phyloP scores from a whole-genome alignment of 2,888 invertebrate genomes.

The Phalangium opilio region DNA sequence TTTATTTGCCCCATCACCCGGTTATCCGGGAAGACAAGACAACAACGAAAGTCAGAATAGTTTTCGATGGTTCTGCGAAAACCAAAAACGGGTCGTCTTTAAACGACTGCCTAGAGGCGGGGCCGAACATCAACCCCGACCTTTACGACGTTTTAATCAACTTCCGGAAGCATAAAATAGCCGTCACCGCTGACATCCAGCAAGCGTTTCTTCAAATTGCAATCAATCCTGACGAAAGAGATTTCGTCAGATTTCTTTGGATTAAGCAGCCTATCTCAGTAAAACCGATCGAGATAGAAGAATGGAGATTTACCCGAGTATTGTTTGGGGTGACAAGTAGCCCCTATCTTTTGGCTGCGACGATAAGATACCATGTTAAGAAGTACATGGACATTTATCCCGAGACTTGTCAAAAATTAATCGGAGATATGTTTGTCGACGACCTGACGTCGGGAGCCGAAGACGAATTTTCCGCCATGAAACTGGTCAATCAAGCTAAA shows the following conservation, averaged over 20 bases:
- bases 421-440: too few species aligned
- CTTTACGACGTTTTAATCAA: not conserved
- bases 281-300: too few species aligned
- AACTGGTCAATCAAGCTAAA: too few species aligned
- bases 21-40: conserved; percentile 1
- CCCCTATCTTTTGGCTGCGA: too few species aligned
- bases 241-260: conserved; percentile 2
- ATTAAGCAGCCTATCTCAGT: too few species aligned
- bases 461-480: too few species aligned
- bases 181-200: conserved; percentile 4
- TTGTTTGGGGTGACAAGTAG: too few species aligned
- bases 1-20: conserved; percentile 6
- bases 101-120: conserved; percentile 5
- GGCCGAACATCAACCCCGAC: conserved; percentile 4
- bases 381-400: too few species aligned
- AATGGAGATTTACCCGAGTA: too few species aligned
- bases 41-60: conserved; percentile 4
- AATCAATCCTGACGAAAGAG: not conserved
- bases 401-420: too few species aligned
- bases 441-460: too few species aligned
- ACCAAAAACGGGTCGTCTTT: not conserved
- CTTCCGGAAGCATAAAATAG: conserved; percentile 10
- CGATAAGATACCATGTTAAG: too few species aligned
- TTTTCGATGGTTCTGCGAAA: conserved; percentile 10
- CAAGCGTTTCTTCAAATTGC: conserved; percentile 8